A percentile compares a stretch with the other conserved stretches of the same genome.
phyloP scores from a whole-genome alignment of 1,140 invertebrate species.

The Diachasmimorpha longicaudata region DNA sequence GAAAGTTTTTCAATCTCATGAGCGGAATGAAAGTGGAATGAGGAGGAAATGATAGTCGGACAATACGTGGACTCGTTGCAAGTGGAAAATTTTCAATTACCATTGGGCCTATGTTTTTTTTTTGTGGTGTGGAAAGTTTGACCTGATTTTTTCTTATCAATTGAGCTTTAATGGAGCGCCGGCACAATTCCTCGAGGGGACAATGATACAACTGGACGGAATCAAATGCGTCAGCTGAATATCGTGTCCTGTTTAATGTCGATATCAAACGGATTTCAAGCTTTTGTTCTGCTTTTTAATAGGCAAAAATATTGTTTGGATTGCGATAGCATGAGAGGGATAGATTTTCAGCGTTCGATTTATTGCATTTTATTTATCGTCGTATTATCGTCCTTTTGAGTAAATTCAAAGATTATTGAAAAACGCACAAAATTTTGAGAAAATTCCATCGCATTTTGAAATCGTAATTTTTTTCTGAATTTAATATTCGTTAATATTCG shows the following conservation, averaged over 20 bases:
- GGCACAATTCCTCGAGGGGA: neutral
- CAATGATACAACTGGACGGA: neutral
- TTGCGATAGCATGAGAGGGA: too few relatives aligned
- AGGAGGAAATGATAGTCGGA: neutral
- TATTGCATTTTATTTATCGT: too few relatives aligned
- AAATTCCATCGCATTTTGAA: too few relatives aligned
- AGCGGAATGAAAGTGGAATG: neutral
- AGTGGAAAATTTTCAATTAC: neutral
- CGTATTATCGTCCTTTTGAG: too few relatives aligned
- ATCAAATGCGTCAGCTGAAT: neutral
- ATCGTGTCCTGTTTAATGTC: neutral
- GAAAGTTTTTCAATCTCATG: constrained; percentile 5
- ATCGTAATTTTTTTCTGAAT: too few relatives aligned
- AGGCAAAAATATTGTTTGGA: too few relatives aligned
- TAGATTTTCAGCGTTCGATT: too few relatives aligned
- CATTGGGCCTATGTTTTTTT: neutral
- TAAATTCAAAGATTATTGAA: too few relatives aligned
- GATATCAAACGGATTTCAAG: too few relatives aligned
- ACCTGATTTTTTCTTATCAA: neutral
- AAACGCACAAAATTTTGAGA: too few relatives aligned
- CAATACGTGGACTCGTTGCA: neutral
- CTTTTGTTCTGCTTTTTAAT: too few relatives aligned
- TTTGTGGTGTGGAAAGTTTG: neutral
- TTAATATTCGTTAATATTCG: too few relatives aligned
- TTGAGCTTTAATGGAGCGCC: neutral